These are phyloP conservation scores for Oreonectes daqikongensis DNA, from an alignment of 2,797 vertebrate species.

Conservation along the genomic window DNA sequence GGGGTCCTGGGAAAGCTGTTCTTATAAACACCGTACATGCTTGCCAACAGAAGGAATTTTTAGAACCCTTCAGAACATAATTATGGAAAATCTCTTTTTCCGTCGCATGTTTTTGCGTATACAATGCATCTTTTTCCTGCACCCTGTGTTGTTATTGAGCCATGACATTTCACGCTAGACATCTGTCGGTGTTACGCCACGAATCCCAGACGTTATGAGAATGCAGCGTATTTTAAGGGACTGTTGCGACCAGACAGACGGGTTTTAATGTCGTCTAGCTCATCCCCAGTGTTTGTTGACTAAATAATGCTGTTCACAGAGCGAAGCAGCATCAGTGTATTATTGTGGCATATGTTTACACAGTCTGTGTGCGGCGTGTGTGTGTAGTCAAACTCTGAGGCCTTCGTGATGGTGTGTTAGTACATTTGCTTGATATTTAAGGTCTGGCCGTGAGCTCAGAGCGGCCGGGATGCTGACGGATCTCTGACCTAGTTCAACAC, in stretches of 20 bases:
- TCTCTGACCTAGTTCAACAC: slow-evolving; percentile 40
- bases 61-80: slow-evolving; percentile 1
- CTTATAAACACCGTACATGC: not conserved
- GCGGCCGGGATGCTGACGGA: not conserved
- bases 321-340: not conserved
- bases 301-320: not conserved
- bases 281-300: not conserved
- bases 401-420: not conserved
- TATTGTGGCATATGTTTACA: not conserved
- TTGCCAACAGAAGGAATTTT: slow-evolving; percentile 13
- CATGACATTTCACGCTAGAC: not conserved
- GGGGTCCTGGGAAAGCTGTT: slow-evolving; percentile 17
- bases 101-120: not conserved
- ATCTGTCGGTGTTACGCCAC: not conserved
- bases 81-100: slow-evolving; percentile 6
- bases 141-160: not conserved
- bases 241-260: slow-evolving; percentile 7
- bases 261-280: slow-evolving; percentile 19
- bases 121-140: not conserved
- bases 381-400: slow-evolving; percentile 5
- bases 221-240: not conserved
- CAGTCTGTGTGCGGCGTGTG: not conserved
- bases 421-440: slow-evolving; percentile 15
- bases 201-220: not conserved
- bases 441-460: not conserved